Conservation (phyloP, 2,888 invertebrate genomes). For the Eupithecia subfuscata region DNA sequence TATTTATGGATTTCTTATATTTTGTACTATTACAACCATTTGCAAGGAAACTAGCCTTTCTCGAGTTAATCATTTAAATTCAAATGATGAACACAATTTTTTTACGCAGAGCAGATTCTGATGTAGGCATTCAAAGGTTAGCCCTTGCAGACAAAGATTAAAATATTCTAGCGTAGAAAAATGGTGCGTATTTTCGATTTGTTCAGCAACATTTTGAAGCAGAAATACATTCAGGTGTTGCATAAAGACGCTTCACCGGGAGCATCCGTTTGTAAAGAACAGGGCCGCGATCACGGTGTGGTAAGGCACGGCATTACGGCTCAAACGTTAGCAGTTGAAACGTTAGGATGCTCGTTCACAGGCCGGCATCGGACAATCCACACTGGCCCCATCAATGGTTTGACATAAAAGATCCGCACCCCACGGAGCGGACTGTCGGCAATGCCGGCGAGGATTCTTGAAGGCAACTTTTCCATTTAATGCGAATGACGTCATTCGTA, state of each 20-base stretch:
- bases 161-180: background rate
- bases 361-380: too few relatives aligned
- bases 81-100: background rate
- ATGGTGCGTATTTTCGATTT: background rate
- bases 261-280: background rate
- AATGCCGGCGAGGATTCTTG: too few relatives aligned
- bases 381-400: too few relatives aligned
- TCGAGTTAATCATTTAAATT: background rate
- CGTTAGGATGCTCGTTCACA: too few relatives aligned
- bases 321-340: too few relatives aligned
- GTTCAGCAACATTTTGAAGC: background rate
- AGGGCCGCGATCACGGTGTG: too few relatives aligned
- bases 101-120: background rate
- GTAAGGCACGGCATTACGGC: too few relatives aligned
- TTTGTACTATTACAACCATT: conserved; percentile 65
- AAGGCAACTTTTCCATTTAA: too few relatives aligned
- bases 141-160: background rate
- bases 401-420: too few relatives aligned
- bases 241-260: background rate
- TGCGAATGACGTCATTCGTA: too few relatives aligned
- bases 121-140: background rate
- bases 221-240: background rate
- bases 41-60: conserved; percentile 53
- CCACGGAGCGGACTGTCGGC: too few relatives aligned
- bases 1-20: conserved; percentile 50